phyloP scores from a whole-genome alignment of 2,888 invertebrate genomes.

The Zonitis immaculata region DNA sequence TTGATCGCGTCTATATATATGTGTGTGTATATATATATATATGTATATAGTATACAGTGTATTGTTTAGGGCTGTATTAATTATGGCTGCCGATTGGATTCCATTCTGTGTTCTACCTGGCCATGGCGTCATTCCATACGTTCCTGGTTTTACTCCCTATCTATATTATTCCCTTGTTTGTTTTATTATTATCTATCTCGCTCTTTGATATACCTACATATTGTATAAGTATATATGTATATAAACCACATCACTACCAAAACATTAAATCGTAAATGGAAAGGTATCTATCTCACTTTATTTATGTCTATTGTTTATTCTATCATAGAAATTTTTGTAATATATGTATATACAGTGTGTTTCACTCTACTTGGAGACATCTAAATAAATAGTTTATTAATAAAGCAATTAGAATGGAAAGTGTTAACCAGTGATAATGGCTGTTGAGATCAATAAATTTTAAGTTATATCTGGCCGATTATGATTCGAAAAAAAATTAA shows the following conservation, averaged over 20 bases:
- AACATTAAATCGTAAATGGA: too few species aligned
- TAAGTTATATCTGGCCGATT: too few species aligned
- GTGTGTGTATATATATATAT: neutral
- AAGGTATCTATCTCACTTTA: neutral
- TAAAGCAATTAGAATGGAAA: too few species aligned
- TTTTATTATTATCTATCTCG: conserved; percentile 4
- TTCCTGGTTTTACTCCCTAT: conserved; percentile 33
- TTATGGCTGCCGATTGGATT: conserved; percentile 47
- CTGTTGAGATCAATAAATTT: too few species aligned
- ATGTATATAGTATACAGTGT: conserved; percentile 19
- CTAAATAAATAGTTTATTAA: too few species aligned
- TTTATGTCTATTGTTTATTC: neutral
- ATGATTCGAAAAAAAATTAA: too few species aligned
- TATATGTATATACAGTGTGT: too few species aligned
- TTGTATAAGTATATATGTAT: too few species aligned
- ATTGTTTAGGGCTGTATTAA: conserved; percentile 46
- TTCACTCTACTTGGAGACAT: too few species aligned
- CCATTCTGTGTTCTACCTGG: conserved; percentile 44
- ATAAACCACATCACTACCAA: neutral
- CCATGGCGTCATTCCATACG: conserved; percentile 40
- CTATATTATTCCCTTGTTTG: too few species aligned
- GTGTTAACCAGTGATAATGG: too few species aligned
- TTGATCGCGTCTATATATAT: conserved; percentile 12
- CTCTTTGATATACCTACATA: conserved; percentile 8
- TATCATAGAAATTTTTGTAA: too few species aligned